Percentiles rank a stretch among this genome's conserved stretches.
These are phyloP conservation scores for Chironomus riparius DNA, from an alignment of 2,888 invertebrate species.

Conservation along the genomic window DNA sequence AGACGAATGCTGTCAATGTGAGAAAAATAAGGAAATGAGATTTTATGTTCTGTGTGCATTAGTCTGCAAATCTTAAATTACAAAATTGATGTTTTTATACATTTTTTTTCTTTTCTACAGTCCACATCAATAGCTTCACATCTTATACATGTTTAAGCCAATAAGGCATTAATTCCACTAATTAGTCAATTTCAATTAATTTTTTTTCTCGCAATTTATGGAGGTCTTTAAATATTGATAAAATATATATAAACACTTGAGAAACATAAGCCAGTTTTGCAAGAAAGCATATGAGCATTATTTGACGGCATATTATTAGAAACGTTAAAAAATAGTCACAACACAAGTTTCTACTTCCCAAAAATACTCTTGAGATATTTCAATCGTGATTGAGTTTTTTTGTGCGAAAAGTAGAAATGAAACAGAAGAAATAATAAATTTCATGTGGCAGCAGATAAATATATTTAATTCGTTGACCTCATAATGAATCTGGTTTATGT, in stretches of 20 bases:
- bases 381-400: background rate
- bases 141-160: no score
- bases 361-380: background rate
- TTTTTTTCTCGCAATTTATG: background rate
- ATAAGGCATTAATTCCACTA: background rate
- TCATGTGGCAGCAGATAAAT: background rate
- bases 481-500: slow-evolving; percentile 14
- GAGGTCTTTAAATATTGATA: background rate
- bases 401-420: background rate
- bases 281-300: background rate
- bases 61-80: background rate
- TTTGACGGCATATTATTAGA: background rate
- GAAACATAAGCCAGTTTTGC: background rate
- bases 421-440: background rate
- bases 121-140: no score
- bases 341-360: background rate
- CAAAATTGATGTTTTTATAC: background rate
- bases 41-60: background rate
- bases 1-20: background rate
- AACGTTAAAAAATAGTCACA: background rate
- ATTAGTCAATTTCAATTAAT: background rate
- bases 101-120: no score
- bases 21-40: background rate
- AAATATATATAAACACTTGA: background rate
- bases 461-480: slow-evolving; percentile 11